Evolutionary conservation across 2,113 vertebrate species (phyloP).

Genomic region (Podarcis raffonei): DNA sequence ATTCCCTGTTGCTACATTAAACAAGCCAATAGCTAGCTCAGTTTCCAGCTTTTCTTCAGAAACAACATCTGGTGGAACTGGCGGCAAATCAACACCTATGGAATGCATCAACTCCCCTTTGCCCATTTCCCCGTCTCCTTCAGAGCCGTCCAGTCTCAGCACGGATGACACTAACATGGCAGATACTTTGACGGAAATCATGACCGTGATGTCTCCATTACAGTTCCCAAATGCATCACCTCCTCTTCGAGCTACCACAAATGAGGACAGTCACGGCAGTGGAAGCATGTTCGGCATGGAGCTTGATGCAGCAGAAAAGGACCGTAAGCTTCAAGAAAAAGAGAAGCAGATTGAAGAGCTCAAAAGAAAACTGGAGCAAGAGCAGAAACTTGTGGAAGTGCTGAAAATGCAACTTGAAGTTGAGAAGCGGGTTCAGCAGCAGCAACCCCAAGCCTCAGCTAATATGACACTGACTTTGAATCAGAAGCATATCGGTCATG

Average conservation of each 20-base stretch:
- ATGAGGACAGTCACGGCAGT: slow-evolving; percentile 70
- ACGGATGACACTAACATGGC: slow-evolving; percentile 78
- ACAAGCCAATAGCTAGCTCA: slow-evolving; percentile 51
- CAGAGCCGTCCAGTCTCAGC: slow-evolving; percentile 82
- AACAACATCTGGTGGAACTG: slow-evolving; percentile 52
- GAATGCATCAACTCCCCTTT: slow-evolving; percentile 81
- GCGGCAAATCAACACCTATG: slow-evolving; percentile 49
- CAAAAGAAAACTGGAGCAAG: slow-evolving; percentile 93
- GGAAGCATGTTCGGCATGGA: slow-evolving; percentile 71
- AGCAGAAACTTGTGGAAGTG: slow-evolving; percentile 94
- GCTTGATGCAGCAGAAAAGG: slow-evolving; percentile 81
- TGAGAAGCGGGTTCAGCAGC: slow-evolving; percentile 86
- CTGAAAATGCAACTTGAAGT: slow-evolving; percentile 96
- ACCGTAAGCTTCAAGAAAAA: slow-evolving; percentile 93
- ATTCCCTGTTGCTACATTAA: slow-evolving; percentile 69
- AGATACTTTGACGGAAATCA: slow-evolving; percentile 78
- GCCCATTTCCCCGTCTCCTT: slow-evolving; percentile 84
- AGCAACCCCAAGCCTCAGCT: slow-evolving; percentile 51
- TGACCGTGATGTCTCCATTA: slow-evolving; percentile 73
- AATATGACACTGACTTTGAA: slow-evolving; percentile 49
- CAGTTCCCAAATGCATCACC: slow-evolving; percentile 75
- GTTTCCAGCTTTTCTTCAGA: slow-evolving; percentile 70
- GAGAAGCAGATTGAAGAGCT: slow-evolving; percentile 95
- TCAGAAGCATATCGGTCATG: slow-evolving; percentile 47
- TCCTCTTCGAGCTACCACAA: slow-evolving; percentile 56